These are phyloP conservation scores for Osmerus eperlanus DNA, from an alignment of 2,113 vertebrate genomes.

Conservation along the genomic window DNA sequence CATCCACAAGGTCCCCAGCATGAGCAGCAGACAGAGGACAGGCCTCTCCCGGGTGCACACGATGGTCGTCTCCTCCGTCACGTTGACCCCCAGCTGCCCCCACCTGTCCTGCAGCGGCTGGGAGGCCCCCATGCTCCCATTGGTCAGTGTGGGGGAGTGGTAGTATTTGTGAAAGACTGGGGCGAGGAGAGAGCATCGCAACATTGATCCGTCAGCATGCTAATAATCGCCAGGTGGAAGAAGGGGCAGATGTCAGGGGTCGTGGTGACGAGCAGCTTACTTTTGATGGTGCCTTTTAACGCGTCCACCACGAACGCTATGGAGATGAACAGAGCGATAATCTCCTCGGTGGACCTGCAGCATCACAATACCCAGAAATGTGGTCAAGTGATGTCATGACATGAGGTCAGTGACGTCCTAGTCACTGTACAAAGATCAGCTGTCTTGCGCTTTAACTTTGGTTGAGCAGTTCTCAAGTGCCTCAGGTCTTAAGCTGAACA, in stretches of 20 bases:
- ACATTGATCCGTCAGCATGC: too few relatives aligned
- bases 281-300: slow-evolving; percentile 92
- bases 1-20: slow-evolving; percentile 97
- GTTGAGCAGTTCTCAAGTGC: too few relatives aligned
- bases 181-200: background rate
- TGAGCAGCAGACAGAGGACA: slow-evolving; percentile 89
- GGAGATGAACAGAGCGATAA: slow-evolving; percentile 97
- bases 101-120: slow-evolving; percentile 24
- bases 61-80: slow-evolving; percentile 56
- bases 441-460: too few relatives aligned
- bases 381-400: slow-evolving; percentile 2
- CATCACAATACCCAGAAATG: slow-evolving; percentile 15
- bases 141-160: slow-evolving; percentile 65
- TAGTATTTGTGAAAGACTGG: slow-evolving; percentile 92
- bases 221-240: too few relatives aligned
- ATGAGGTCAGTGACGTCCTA: too few relatives aligned
- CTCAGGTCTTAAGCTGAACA: too few relatives aligned
- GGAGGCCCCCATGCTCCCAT: slow-evolving; percentile 61
- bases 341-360: slow-evolving; percentile 91
- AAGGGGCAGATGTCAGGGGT: background rate
- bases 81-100: slow-evolving; percentile 49
- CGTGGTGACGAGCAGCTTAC: slow-evolving; percentile 67
- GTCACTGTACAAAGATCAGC: too few relatives aligned
- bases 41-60: slow-evolving; percentile 84
- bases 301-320: slow-evolving; percentile 93